Conservation (phyloP, 2,113 vertebrate species). For the Trinectes maculatus region DNA sequence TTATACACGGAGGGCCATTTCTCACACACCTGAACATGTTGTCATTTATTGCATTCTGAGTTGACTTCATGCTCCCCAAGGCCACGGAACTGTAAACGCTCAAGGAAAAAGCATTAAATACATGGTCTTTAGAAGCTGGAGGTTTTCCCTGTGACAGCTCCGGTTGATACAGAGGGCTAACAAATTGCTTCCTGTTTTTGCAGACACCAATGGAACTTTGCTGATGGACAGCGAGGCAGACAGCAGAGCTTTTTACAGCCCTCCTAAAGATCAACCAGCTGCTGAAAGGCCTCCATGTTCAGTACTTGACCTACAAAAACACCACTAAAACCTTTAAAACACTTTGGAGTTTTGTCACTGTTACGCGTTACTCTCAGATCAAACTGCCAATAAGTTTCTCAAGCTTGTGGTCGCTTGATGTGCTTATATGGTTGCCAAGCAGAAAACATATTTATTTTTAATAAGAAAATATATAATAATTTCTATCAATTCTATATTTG, state of each 20-base stretch:
- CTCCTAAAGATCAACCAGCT: slow-evolving; percentile 32
- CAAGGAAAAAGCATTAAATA: neutral
- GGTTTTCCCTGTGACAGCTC: neutral
- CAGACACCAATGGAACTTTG: slow-evolving; percentile 62
- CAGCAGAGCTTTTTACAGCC: slow-evolving; percentile 42
- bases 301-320: slow-evolving; percentile 59
- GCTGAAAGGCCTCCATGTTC: slow-evolving; percentile 55
- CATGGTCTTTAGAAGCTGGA: neutral
- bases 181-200: slow-evolving; percentile 56
- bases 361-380: slow-evolving; percentile 27
- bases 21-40: neutral
- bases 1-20: slow-evolving; percentile 22
- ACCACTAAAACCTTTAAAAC: slow-evolving; percentile 54
- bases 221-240: slow-evolving; percentile 48
- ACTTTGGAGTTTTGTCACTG: slow-evolving; percentile 51
- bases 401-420: slow-evolving; percentile 5
- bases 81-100: neutral
- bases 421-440: slow-evolving; percentile 31
- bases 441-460: slow-evolving; percentile 39
- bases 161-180: slow-evolving; percentile 34
- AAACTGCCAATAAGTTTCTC: slow-evolving; percentile 5
- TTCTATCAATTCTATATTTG: slow-evolving; percentile 39
- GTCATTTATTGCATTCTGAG: slow-evolving; percentile 5
- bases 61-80: neutral
- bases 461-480: slow-evolving; percentile 31